phyloP scores from a whole-genome alignment of 2,113 vertebrate species.

The Hemiprocne comata region DNA sequence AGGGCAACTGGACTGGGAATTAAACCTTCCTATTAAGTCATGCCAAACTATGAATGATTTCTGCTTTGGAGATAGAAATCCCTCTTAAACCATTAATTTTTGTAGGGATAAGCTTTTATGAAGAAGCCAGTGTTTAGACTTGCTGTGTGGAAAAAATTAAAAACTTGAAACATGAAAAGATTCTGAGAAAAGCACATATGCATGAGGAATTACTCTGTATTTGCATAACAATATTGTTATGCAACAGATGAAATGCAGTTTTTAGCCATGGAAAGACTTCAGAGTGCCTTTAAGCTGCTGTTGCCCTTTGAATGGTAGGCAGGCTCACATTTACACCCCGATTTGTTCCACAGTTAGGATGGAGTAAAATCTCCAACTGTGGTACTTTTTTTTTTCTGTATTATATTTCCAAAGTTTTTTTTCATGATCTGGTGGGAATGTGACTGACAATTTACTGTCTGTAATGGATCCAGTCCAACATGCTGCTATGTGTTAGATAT shows the following conservation, averaged over 20 bases:
- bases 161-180: neutral
- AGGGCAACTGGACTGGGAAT: neutral
- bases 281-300: neutral
- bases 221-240: neutral
- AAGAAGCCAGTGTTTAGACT: neutral
- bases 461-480: neutral
- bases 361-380: neutral
- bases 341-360: neutral
- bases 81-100: neutral
- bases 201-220: neutral
- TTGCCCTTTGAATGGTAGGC: neutral
- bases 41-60: neutral
- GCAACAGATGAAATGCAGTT: neutral
- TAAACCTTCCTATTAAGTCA: neutral
- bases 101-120: neutral
- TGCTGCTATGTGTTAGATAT: neutral
- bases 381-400: neutral
- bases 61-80: neutral
- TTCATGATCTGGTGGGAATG: neutral
- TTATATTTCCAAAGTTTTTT: neutral
- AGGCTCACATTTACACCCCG: no score
- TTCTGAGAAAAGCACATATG: neutral
- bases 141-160: neutral
- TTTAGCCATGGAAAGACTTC: neutral
- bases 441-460: neutral